phyloP scores from a whole-genome alignment of 2,113 vertebrate genomes.

The Bothrops jararaca region DNA sequence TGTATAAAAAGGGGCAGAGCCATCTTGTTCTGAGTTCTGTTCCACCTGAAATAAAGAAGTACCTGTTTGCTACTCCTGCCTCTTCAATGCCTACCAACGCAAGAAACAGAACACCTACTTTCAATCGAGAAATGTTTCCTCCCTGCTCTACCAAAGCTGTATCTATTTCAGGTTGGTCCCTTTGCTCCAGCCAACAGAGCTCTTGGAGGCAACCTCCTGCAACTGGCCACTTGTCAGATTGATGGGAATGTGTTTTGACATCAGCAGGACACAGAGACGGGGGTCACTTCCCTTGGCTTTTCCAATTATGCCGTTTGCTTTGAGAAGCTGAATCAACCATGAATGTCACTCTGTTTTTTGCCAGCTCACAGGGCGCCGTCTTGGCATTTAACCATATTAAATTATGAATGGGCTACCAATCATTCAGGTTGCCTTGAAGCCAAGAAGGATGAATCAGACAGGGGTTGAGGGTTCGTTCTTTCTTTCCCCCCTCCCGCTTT shows the following conservation, averaged over 20 bases:
- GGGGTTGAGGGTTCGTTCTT: neutral
- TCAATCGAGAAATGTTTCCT: neutral
- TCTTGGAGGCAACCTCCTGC: constrained; percentile 46
- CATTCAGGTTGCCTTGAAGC: constrained; percentile 69
- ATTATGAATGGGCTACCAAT: constrained; percentile 75
- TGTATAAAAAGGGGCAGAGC: no score
- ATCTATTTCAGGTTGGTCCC: constrained; percentile 22
- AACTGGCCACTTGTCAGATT: constrained; percentile 65
- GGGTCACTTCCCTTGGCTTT: constrained; percentile 70
- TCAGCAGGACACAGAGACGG: constrained; percentile 62
- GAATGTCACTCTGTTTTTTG: constrained; percentile 68
- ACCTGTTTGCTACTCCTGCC: no score
- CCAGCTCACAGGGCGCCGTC: constrained; percentile 49
- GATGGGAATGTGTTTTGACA: constrained; percentile 70
- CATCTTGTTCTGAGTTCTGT: no score
- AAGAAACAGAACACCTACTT: neutral
- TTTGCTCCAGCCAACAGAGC: constrained; percentile 22
- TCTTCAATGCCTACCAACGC: no score
- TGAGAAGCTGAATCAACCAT: constrained; percentile 72
- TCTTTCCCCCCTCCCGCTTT: neutral
- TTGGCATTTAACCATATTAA: constrained; percentile 74
- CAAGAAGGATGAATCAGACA: constrained; percentile 62
- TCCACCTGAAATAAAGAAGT: no score
- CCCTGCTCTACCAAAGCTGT: neutral
- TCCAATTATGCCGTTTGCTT: constrained; percentile 72